Percentiles rank a stretch among this genome's conserved stretches.
Conservation (phyloP, 2,113 vertebrate species). For the Balaeniceps rex region DNA sequence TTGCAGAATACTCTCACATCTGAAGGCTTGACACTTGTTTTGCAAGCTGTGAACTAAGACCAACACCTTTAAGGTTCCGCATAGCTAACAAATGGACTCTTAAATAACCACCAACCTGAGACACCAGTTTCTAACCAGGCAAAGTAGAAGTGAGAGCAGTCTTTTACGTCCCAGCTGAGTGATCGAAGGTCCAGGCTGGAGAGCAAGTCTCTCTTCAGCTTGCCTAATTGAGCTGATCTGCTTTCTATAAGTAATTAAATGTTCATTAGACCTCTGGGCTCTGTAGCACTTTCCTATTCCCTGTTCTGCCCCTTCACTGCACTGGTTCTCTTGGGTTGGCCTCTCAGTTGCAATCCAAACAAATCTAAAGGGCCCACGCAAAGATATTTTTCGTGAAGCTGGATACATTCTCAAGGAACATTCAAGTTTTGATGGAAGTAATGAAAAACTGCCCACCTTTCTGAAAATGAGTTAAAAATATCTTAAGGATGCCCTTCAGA, state of each 20-base stretch:
- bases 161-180: neutral
- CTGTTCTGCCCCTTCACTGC: neutral
- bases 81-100: neutral
- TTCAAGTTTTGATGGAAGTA: neutral
- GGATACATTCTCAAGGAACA: neutral
- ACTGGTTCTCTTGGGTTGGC: neutral
- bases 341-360: neutral
- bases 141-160: neutral
- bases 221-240: neutral
- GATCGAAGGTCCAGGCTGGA: neutral
- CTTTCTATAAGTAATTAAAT: neutral
- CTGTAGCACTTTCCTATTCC: neutral
- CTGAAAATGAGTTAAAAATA: neutral
- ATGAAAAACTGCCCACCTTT: neutral
- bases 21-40: neutral
- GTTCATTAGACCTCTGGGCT: neutral
- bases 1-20: neutral
- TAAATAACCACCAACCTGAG: neutral
- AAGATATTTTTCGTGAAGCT: neutral
- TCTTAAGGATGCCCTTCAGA: neutral
- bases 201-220: neutral
- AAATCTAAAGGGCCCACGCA: neutral
- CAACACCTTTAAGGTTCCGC: neutral
- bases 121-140: neutral
- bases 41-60: neutral